Evolutionary conservation across 1,140 invertebrate species (phyloP).

Genomic region (Platyura marginata): DNA sequence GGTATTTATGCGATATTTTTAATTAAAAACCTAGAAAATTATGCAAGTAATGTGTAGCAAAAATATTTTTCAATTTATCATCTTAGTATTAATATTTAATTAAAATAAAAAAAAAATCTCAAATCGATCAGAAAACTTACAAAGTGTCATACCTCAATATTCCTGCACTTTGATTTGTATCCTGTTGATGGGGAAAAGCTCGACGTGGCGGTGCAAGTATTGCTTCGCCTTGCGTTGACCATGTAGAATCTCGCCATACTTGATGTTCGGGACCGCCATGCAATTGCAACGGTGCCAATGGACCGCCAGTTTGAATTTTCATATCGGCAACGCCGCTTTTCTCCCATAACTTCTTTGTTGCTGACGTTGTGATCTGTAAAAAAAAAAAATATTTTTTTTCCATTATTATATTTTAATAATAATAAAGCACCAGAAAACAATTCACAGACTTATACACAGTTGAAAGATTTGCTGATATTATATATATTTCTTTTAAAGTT

Average conservation of each 20-base stretch:
- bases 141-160: slow-evolving; percentile 16
- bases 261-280: slow-evolving; percentile 21
- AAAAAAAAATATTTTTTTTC: too few species aligned
- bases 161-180: slow-evolving; percentile 18
- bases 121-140: too few species aligned
- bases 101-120: too few species aligned
- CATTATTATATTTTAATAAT: too few species aligned
- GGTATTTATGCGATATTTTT: background rate
- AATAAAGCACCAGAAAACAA: too few species aligned
- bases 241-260: slow-evolving; percentile 24
- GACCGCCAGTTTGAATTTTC: slow-evolving; percentile 6
- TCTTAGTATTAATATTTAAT: too few species aligned
- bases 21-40: too few species aligned
- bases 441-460: too few species aligned
- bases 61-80: too few species aligned
- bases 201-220: slow-evolving; percentile 18
- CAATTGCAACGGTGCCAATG: slow-evolving; percentile 20
- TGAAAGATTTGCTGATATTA: too few species aligned
- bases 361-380: slow-evolving; percentile 23
- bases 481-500: too few species aligned
- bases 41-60: too few species aligned
- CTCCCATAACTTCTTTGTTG: slow-evolving; percentile 24
- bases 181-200: slow-evolving; percentile 13
- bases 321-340: slow-evolving; percentile 9
- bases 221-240: slow-evolving; percentile 22